These are phyloP conservation scores for Austrolebias charrua DNA, from an alignment of 2,797 vertebrate genomes.

Conservation along the genomic window DNA sequence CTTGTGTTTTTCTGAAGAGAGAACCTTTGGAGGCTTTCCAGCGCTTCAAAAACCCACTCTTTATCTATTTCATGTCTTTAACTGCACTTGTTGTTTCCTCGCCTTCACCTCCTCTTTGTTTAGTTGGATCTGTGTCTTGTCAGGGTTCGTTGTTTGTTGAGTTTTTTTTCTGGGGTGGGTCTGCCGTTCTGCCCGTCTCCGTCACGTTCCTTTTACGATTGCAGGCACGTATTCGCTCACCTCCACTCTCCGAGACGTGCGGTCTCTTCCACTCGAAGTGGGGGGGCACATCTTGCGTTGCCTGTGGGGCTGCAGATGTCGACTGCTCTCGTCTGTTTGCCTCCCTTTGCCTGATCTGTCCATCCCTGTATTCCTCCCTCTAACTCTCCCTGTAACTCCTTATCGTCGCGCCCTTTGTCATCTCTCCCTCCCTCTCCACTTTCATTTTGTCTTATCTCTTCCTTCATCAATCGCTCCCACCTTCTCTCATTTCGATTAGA, in stretches of 20 bases:
- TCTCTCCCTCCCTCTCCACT: constrained; percentile 19
- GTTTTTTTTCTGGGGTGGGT: constrained; percentile 18
- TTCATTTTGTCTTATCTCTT: constrained; percentile 35
- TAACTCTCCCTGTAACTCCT: constrained; percentile 30
- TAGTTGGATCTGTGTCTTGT: constrained; percentile 16
- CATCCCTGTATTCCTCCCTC: constrained; percentile 37
- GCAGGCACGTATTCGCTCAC: constrained; percentile 51
- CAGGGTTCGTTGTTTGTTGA: constrained; percentile 13
- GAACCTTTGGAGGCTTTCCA: not conserved
- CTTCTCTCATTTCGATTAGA: constrained; percentile 53
- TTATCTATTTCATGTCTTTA: not conserved
- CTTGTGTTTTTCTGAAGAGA: not conserved
- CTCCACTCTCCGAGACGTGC: constrained; percentile 23
- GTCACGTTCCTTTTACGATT: constrained; percentile 50
- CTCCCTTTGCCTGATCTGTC: constrained; percentile 38
- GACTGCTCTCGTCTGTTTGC: constrained; percentile 49
- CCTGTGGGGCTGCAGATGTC: constrained; percentile 66
- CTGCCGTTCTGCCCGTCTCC: constrained; percentile 12
- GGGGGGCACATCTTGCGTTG: constrained; percentile 49
- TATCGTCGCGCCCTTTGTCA: constrained; percentile 28
- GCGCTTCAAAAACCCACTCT: not conserved
- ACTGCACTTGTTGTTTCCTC: not conserved
- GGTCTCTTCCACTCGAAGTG: constrained; percentile 32
- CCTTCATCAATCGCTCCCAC: constrained; percentile 33
- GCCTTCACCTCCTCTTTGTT: not conserved